Evolutionary conservation across 2,797 vertebrate species (phyloP).

Genomic region (Clarias laeviceps): DNA sequence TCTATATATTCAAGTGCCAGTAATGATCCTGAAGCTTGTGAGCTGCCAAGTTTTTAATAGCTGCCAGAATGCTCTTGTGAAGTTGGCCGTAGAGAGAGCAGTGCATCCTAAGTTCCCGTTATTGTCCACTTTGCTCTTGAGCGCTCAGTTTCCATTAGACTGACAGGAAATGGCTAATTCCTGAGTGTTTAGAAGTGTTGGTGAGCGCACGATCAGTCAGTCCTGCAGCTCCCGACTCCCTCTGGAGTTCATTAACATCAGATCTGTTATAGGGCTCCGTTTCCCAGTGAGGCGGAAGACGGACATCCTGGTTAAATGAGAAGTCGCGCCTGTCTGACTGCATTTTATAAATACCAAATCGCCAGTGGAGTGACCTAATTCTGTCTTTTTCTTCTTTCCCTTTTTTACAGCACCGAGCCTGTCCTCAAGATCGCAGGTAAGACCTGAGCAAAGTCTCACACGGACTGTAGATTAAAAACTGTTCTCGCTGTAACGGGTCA

Average conservation of each 20-base stretch:
- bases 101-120: background rate
- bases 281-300: constrained; percentile 7
- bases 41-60: background rate
- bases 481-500: background rate
- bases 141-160: background rate
- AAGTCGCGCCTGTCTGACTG: background rate
- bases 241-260: constrained; percentile 44
- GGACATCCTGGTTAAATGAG: constrained; percentile 24
- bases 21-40: background rate
- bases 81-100: background rate
- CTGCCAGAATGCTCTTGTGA: background rate
- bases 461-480: background rate
- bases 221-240: constrained; percentile 21
- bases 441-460: constrained; percentile 15
- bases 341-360: background rate
- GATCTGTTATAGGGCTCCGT: constrained; percentile 9
- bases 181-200: constrained; percentile 16
- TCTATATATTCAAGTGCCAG: background rate
- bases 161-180: constrained; percentile 30
- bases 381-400: constrained; percentile 52
- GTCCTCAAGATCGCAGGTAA: constrained; percentile 77
- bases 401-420: constrained; percentile 70
- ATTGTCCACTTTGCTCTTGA: background rate
- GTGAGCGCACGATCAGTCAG: constrained; percentile 4
- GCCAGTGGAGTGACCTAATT: constrained; percentile 27